A percentile compares a stretch with the other conserved stretches of the same genome.
Evolutionary conservation across 2,113 vertebrate genomes (phyloP).

Genomic region (Sporophila hypoxantha): DNA sequence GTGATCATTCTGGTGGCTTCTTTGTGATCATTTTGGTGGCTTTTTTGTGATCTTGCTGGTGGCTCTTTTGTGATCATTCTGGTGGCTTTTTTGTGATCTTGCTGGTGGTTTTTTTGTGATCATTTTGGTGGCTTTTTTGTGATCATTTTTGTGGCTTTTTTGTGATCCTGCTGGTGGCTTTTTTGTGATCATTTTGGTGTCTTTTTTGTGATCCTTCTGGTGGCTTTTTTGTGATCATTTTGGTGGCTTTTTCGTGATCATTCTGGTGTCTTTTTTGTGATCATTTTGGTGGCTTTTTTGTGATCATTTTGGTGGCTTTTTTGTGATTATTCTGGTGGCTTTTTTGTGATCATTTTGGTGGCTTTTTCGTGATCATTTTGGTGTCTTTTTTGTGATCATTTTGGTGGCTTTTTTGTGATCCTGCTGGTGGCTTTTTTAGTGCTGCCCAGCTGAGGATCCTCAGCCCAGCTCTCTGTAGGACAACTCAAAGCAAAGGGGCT

Average conservation of each 20-base stretch:
- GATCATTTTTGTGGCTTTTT: too few species aligned
- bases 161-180: background rate
- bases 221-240: background rate
- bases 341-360: background rate
- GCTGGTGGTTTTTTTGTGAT: accelerated
- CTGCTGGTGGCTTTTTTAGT: background rate
- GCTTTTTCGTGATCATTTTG: background rate
- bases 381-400: background rate
- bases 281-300: accelerated
- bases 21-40: accelerated
- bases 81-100: background rate
- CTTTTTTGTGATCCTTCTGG: background rate
- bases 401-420: background rate
- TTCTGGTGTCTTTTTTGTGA: background rate
- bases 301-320: background rate
- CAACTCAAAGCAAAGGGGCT: background rate
- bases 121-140: too few species aligned
- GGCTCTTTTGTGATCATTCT: background rate
- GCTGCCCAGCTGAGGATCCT: background rate
- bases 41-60: background rate
- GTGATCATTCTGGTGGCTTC: background rate
- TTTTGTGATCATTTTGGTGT: accelerated
- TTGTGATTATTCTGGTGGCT: accelerated
- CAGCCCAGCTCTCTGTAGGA: background rate
- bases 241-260: accelerated